Conservation (phyloP, 2,888 invertebrate genomes). For the Sphinx pinastri region DNA sequence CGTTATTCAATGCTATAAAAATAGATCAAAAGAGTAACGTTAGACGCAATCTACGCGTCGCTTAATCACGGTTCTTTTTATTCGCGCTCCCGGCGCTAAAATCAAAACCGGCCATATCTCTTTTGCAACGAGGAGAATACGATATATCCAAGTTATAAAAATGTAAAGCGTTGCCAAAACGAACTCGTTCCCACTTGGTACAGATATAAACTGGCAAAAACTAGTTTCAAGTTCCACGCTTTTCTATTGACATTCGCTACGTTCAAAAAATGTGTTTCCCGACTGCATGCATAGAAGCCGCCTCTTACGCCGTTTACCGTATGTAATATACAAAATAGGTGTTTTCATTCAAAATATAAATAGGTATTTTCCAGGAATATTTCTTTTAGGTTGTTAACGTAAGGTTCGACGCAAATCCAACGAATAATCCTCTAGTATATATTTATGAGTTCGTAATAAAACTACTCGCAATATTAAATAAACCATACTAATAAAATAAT, state of each 20-base stretch:
- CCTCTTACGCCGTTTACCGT: background rate
- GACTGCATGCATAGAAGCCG: background rate
- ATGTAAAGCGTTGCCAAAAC: constrained; percentile 1
- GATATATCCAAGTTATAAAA: background rate
- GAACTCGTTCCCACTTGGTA: background rate
- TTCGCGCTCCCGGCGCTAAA: background rate
- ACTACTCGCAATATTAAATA: too few species aligned
- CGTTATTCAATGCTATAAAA: too few species aligned
- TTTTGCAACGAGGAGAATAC: background rate
- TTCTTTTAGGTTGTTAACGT: too few species aligned
- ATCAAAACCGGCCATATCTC: background rate
- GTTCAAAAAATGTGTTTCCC: background rate
- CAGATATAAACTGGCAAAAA: background rate
- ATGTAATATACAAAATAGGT: too few species aligned
- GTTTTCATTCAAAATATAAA: too few species aligned
- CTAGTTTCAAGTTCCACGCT: constrained; percentile 2
- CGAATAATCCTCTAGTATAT: too few species aligned
- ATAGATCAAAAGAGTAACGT: background rate
- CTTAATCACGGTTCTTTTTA: background rate
- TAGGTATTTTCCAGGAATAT: too few species aligned
- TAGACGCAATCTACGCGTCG: background rate
- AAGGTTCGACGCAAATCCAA: too few species aligned
- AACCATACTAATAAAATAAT: too few species aligned
- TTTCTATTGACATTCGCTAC: constrained; percentile 1
- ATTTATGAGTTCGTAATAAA: too few species aligned